Conservation (phyloP, 2,797 vertebrate species). For the Pseudomugil tenellus region DNA sequence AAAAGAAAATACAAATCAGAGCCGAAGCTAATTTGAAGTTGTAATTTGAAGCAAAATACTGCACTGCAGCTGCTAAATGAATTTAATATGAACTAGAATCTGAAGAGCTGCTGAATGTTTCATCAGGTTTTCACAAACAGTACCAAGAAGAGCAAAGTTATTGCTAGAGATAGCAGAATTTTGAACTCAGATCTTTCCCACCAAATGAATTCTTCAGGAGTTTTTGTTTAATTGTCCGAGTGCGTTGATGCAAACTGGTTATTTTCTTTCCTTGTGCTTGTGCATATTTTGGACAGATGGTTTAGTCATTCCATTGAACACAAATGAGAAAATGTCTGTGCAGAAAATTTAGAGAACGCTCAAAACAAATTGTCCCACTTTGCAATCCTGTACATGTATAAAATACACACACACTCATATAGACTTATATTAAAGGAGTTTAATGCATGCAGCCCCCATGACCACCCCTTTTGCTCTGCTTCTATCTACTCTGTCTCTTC, state of each 20-base stretch:
- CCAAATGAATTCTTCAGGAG: neutral
- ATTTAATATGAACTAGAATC: slow-evolving; percentile 15
- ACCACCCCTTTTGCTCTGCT: slow-evolving; percentile 78
- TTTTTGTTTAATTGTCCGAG: neutral
- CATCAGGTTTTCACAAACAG: slow-evolving; percentile 9
- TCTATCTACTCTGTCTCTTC: slow-evolving; percentile 60
- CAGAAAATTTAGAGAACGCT: neutral
- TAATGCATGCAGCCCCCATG: slow-evolving; percentile 77
- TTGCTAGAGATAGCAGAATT: slow-evolving; percentile 1
- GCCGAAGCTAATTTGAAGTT: neutral
- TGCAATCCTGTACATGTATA: slow-evolving; percentile 46
- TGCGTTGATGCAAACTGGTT: neutral
- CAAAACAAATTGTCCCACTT: slow-evolving; percentile 37
- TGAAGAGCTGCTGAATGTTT: slow-evolving; percentile 3
- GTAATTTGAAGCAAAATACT: neutral
- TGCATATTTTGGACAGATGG: neutral
- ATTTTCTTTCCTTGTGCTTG: neutral
- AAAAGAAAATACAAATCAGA: neutral
- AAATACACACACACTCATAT: slow-evolving; percentile 11
- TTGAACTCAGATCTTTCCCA: neutral
- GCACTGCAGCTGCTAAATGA: neutral
- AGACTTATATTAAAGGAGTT: slow-evolving; percentile 38
- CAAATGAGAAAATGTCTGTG: neutral
- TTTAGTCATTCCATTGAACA: slow-evolving; percentile 2
- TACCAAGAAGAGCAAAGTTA: neutral